A percentile compares a stretch with the other conserved stretches of the same genome.
Conservation (phyloP, 2,113 vertebrate species). For the Piprites chloris region DNA sequence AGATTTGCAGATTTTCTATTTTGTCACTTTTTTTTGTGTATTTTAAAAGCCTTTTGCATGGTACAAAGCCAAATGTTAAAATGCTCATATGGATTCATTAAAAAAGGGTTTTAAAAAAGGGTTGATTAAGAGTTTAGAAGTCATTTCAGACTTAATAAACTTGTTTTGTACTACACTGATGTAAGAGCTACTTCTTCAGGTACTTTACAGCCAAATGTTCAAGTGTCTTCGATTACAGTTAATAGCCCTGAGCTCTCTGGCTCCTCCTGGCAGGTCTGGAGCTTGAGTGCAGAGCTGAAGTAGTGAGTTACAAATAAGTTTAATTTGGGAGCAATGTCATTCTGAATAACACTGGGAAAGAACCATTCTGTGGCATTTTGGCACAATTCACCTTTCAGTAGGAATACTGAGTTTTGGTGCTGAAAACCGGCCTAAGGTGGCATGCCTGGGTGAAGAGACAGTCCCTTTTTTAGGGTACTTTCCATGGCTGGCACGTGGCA, state of each 20-base stretch:
- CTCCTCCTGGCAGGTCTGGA: not conserved
- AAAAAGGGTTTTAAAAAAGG: not conserved
- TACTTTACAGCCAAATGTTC: fast-evolving
- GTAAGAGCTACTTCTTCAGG: not conserved
- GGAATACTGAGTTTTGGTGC: not conserved
- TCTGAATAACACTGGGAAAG: not conserved
- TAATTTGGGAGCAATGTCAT: not conserved
- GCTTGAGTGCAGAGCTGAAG: not conserved
- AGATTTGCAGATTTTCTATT: not conserved
- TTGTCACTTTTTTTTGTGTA: fast-evolving
- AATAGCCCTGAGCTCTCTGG: not conserved
- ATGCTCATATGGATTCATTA: not conserved
- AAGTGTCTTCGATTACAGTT: not conserved
- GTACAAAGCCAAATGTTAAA: not conserved
- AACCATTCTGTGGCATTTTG: not conserved
- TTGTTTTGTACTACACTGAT: not conserved
- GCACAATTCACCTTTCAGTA: not conserved
- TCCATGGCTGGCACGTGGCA: fast-evolving
- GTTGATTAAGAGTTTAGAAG: not conserved
- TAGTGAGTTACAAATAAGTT: not conserved
- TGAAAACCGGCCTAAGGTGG: not conserved
- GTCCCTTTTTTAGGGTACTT: not conserved
- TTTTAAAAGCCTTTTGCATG: not conserved
- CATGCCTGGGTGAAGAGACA: fast-evolving
- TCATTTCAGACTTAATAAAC: not conserved